Evolutionary conservation across 2,113 vertebrate genomes (phyloP).

Genomic region (Pomatorhinus ruficollis): DNA sequence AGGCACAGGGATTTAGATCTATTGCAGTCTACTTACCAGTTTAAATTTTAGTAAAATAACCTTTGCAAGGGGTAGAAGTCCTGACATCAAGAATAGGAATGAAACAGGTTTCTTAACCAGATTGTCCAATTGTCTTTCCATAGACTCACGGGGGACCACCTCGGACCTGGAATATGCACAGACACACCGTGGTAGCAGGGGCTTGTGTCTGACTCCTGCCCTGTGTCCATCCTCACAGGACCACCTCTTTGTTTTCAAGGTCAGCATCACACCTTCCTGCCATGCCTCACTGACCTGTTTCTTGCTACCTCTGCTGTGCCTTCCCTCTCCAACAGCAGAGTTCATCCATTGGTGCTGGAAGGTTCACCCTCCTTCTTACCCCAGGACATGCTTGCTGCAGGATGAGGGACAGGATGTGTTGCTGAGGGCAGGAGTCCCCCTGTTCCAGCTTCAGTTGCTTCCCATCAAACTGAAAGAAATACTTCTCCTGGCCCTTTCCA

Average conservation of each 20-base stretch:
- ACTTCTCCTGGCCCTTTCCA: not conserved
- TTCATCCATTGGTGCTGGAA: rapidly evolving
- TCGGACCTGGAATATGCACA: rapidly evolving
- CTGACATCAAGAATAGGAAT: not conserved
- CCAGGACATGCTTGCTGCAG: not conserved
- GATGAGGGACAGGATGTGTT: not conserved
- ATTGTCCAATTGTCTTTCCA: not conserved
- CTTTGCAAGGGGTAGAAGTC: not conserved
- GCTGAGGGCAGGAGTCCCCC: not conserved
- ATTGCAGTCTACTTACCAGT: not conserved
- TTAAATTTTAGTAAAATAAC: not conserved
- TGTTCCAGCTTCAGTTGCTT: not conserved
- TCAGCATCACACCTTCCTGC: not conserved
- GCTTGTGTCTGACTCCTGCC: not conserved
- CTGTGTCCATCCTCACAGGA: not conserved
- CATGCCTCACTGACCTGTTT: rapidly evolving
- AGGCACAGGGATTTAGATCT: not conserved
- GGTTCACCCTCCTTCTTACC: not conserved
- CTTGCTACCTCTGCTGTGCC: not conserved
- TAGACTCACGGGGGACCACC: not conserved
- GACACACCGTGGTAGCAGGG: not conserved
- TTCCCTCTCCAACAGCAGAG: not conserved
- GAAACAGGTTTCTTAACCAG: not conserved
- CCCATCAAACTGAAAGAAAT: not conserved
- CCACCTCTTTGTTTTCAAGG: not conserved